Conservation (phyloP, 2,797 vertebrate genomes). For the Hippoglossus hippoglossus region DNA sequence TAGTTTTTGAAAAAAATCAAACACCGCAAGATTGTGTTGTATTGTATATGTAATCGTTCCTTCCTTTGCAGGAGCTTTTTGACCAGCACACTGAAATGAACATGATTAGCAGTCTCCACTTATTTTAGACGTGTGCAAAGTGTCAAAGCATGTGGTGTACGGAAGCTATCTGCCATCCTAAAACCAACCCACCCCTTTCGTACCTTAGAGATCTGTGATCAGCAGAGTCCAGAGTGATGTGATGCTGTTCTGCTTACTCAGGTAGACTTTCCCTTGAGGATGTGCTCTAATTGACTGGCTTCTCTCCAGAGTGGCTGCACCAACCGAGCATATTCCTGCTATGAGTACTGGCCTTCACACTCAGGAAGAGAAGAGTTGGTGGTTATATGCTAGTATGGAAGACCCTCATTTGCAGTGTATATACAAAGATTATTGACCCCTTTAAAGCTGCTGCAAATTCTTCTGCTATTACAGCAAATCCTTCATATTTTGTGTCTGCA, state of each 20-base stretch:
- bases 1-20: too few species aligned
- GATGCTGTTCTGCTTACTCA: constrained; percentile 72
- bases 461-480: constrained; percentile 9
- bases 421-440: constrained; percentile 1
- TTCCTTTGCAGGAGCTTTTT: too few species aligned
- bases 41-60: too few species aligned
- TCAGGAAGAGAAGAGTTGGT: neutral
- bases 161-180: too few species aligned
- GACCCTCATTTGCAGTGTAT: neutral
- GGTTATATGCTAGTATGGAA: neutral
- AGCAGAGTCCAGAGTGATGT: constrained; percentile 57
- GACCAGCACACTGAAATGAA: too few species aligned
- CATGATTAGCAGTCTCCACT: too few species aligned
- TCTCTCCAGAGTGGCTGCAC: constrained; percentile 43
- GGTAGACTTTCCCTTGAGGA: constrained; percentile 62
- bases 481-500: neutral
- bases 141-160: neutral
- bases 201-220: constrained; percentile 52
- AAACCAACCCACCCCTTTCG: constrained; percentile 7
- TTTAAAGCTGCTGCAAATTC: constrained; percentile 18
- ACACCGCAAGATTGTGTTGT: too few species aligned
- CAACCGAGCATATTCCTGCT: constrained; percentile 40
- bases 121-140: too few species aligned
- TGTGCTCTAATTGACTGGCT: constrained; percentile 61
- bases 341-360: constrained; percentile 46